Percentiles rank a stretch among this genome's conserved stretches.
Conservation (phyloP, 1,140 invertebrate species). For the Drosophila sucinea region DNA sequence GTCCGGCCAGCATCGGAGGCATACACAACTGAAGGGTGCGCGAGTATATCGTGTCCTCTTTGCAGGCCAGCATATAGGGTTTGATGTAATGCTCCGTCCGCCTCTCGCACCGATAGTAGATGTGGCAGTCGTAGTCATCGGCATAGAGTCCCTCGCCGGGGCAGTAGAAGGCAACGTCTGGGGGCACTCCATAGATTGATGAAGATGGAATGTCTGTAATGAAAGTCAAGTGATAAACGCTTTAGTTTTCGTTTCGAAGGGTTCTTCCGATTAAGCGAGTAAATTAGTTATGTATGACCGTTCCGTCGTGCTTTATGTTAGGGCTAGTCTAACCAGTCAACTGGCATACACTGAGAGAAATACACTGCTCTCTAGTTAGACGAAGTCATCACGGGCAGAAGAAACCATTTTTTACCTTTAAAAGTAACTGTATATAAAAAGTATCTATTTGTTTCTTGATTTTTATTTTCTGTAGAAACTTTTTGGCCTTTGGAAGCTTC, state of each 20-base stretch:
- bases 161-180: slow-evolving; percentile 79
- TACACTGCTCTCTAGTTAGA: too few relatives aligned
- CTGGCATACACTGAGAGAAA: background rate
- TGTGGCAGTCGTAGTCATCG: slow-evolving; percentile 85
- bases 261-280: slow-evolving; percentile 33
- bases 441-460: too few relatives aligned
- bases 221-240: slow-evolving; percentile 31
- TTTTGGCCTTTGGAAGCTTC: too few relatives aligned
- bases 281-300: slow-evolving; percentile 44
- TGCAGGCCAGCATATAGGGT: slow-evolving; percentile 83
- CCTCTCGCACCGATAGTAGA: slow-evolving; percentile 85
- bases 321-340: background rate
- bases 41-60: slow-evolving; percentile 82
- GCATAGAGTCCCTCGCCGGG: slow-evolving; percentile 87
- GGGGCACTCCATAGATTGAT: slow-evolving; percentile 33
- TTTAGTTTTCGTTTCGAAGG: slow-evolving; percentile 27
- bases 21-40: slow-evolving; percentile 68
- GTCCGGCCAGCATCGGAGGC: slow-evolving; percentile 72
- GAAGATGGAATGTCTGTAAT: slow-evolving; percentile 66
- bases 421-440: too few relatives aligned
- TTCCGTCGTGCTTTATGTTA: background rate
- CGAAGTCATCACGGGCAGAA: too few relatives aligned
- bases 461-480: too few relatives aligned
- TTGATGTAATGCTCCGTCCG: slow-evolving; percentile 83
- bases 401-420: too few relatives aligned